Evolutionary conservation across 2,797 vertebrate genomes (phyloP).

Genomic region (Lepilemur septentrionalis): DNA sequence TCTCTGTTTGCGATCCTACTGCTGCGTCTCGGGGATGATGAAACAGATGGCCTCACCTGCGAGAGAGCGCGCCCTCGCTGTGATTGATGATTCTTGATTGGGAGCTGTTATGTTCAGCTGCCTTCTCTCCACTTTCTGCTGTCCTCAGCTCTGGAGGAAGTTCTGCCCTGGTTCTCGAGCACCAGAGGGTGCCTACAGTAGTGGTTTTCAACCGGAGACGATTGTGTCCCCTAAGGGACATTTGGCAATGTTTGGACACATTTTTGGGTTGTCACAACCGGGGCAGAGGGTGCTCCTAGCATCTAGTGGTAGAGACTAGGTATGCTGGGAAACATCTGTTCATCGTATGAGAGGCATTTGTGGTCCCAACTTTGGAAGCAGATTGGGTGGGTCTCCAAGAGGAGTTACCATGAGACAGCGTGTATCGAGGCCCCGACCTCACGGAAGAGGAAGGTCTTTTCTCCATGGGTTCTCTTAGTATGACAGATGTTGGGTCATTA

Average conservation of each 20-base stretch:
- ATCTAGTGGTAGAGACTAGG: background rate
- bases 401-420: background rate
- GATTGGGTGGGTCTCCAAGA: background rate
- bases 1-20: background rate
- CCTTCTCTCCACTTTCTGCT: background rate
- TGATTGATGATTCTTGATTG: conserved; percentile 41
- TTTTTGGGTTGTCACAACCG: background rate
- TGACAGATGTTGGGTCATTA: background rate
- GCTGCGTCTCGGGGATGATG: background rate
- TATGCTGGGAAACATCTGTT: background rate
- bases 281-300: background rate
- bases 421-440: background rate
- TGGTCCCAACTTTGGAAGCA: background rate
- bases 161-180: background rate
- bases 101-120: conserved; percentile 41
- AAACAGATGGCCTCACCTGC: conserved; percentile 54
- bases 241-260: background rate
- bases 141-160: background rate
- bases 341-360: background rate
- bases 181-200: background rate
- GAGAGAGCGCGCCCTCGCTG: background rate
- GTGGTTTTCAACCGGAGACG: background rate
- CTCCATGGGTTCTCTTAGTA: background rate
- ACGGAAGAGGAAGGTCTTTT: background rate
- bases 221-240: background rate